A percentile compares a stretch with the other conserved stretches of the same genome.
phyloP scores from a whole-genome alignment of 2,797 vertebrate species.

The Peromyscus nudipes region DNA sequence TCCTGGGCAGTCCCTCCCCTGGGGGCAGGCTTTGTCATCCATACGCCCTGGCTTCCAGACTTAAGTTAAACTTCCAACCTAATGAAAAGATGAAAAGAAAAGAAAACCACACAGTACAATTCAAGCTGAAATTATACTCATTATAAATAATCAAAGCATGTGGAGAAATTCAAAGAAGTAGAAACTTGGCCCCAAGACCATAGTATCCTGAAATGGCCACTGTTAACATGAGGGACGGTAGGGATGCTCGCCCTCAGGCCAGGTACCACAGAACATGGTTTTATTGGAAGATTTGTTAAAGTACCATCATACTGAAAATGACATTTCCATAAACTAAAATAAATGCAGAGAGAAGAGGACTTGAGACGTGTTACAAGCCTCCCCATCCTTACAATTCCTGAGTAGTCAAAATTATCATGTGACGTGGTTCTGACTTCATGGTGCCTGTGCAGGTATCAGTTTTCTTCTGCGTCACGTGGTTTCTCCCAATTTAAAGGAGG shows the following conservation, averaged over 20 bases:
- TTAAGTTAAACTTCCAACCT: not conserved
- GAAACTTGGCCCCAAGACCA: not conserved
- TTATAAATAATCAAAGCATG: not conserved
- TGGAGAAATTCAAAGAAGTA: constrained; percentile 14
- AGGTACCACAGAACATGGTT: not conserved
- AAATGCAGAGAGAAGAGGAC: not conserved
- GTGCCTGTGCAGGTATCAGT: not conserved
- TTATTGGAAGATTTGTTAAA: not conserved
- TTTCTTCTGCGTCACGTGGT: constrained; percentile 1
- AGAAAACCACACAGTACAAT: not conserved
- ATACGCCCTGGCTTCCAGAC: not conserved
- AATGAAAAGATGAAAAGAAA: not conserved
- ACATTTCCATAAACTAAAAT: not conserved
- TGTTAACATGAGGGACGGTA: not conserved
- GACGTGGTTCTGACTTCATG: not conserved
- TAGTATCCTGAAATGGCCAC: not conserved
- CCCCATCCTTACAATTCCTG: not conserved
- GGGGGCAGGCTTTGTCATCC: not conserved
- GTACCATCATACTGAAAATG: not conserved
- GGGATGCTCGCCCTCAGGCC: not conserved
- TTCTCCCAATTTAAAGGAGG: not conserved
- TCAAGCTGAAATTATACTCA: not conserved
- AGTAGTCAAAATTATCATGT: not conserved
- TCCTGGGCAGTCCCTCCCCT: not conserved
- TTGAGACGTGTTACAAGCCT: not conserved